Percentiles rank a stretch among this genome's conserved stretches.
Conservation (phyloP, 1,140 invertebrate genomes). For the Drosophila albomicans region DNA sequence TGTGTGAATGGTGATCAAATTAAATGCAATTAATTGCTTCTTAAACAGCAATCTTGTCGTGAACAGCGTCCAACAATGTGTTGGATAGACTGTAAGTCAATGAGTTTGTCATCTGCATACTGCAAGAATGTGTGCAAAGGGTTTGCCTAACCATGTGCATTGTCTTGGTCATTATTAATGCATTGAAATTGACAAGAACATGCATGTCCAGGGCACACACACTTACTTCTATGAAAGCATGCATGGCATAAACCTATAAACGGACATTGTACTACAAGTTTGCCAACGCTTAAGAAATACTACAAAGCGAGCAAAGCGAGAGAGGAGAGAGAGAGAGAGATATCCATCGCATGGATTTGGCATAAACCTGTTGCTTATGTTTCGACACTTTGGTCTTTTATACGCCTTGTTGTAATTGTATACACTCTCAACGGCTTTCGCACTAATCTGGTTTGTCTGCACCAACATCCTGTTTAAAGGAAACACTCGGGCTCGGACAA, state of each 20-base stretch:
- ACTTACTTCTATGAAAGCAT: background rate
- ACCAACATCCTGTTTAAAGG: constrained; percentile 13
- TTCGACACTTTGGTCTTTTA: constrained; percentile 14
- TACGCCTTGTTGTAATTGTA: constrained; percentile 15
- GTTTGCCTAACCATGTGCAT: constrained; percentile 17
- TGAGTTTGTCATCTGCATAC: constrained; percentile 10
- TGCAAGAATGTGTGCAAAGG: background rate
- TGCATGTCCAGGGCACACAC: constrained; percentile 22
- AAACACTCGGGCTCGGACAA: background rate
- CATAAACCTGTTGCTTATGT: constrained; percentile 29
- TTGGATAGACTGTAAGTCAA: background rate
- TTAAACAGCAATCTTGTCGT: background rate
- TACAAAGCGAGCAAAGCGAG: background rate
- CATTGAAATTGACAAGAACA: constrained; percentile 29
- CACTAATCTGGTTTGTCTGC: constrained; percentile 22
- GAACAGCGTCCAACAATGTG: constrained; percentile 1
- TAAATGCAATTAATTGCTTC: constrained; percentile 13
- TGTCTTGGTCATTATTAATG: constrained; percentile 26
- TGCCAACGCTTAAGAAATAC: constrained; percentile 10
- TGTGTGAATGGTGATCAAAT: constrained; percentile 4
- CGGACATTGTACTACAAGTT: constrained; percentile 21
- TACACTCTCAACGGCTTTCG: constrained; percentile 22
- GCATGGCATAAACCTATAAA: background rate
- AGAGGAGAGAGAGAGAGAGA: constrained; percentile 1
- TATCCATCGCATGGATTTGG: background rate